Evolutionary conservation across 1,140 invertebrate genomes (phyloP).

Genomic region (Drosophila sechellia): DNA sequence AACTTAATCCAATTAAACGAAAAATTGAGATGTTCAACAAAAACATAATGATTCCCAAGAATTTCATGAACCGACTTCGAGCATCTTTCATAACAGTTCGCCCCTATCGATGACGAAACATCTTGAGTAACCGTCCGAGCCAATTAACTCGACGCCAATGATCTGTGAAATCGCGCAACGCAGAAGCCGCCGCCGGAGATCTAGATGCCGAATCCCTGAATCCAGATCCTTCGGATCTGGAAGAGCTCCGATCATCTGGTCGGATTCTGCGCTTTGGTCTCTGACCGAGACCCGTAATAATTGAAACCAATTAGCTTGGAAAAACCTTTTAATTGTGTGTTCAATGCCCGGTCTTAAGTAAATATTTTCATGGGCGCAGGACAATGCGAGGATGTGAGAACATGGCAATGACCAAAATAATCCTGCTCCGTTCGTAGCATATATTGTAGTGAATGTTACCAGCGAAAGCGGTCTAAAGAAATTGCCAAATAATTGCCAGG

Average conservation of each 20-base stretch:
- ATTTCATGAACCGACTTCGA: background rate
- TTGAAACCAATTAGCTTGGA: constrained; percentile 83
- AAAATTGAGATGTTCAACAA: background rate
- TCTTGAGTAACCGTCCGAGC: constrained; percentile 41
- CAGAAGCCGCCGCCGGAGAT: constrained; percentile 37
- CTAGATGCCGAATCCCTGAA: constrained; percentile 1
- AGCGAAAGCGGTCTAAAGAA: constrained; percentile 55
- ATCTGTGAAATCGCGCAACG: constrained; percentile 71
- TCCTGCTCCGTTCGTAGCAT: constrained; percentile 37
- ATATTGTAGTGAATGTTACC: constrained; percentile 52
- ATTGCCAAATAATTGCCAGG: constrained; percentile 78
- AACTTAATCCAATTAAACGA: background rate
- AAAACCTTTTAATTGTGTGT: constrained; percentile 82
- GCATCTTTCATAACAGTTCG: constrained; percentile 20
- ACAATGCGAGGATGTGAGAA: constrained; percentile 68
- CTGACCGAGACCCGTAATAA: constrained; percentile 70
- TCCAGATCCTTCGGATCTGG: background rate
- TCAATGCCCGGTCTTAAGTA: constrained; percentile 61
- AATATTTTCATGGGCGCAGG: constrained; percentile 73
- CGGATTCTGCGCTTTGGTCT: constrained; percentile 54
- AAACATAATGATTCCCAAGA: constrained; percentile 8
- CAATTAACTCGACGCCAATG: constrained; percentile 76
- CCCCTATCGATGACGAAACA: constrained; percentile 26
- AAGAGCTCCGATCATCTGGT: constrained; percentile 40
- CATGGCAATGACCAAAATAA: constrained; percentile 82